Evolutionary conservation across 1,140 invertebrate species (phyloP), one percentile per base, ranked within the genome.

Genomic region (Drosophila setifemur): DNA sequence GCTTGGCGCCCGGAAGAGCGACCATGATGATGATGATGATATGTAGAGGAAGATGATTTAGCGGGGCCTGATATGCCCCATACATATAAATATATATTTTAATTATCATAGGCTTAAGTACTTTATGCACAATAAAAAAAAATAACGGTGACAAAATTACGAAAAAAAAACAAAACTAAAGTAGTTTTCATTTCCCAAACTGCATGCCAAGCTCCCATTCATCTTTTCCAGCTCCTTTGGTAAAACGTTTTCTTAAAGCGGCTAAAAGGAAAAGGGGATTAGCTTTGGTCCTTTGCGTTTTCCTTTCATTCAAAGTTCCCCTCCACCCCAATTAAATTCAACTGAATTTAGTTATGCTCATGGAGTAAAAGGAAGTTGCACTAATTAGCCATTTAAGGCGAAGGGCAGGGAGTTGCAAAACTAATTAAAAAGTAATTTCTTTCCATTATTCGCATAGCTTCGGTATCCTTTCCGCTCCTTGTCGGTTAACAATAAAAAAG

Each of bases 141-240:
- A 89, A 89, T 70, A 88, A 89, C 88, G 88, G 88, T 89, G 88
- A 89, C 88, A 89, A 89, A 89, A 89, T 89, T 89, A 85, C 76
- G 48, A 87, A 89, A 89, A 89, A 87, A 88, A 88, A 72, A 25
- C 11, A 26, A 37, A 7, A 2, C 40, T 50, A 6, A 11, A 9
- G 7, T 57, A 9, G 7, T 57, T 39, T 60, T 14, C 0, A 40
- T 42, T 66, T 44, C 37, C 3, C 6, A 42, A n/a, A n/a, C n/a
- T n/a, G n/a, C n/a, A n/a, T n/a, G n/a, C n/a, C n/a, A n/a, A n/a
- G n/a, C n/a, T n/a, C n/a, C n/a, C n/a, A n/a, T n/a, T n/a, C n/a
- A n/a, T 9, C 8, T 9, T 19, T 19, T 2, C 39, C n/a, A 23
- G 18, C n/a, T n/a, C n/a, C n/a, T n/a, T n/a, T n/a, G n/a, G n/a